Evolutionary conservation across 35 echinoderm and acorn worm genomes (phyloP).

Genomic region (Heliocidaris tuberculata): DNA sequence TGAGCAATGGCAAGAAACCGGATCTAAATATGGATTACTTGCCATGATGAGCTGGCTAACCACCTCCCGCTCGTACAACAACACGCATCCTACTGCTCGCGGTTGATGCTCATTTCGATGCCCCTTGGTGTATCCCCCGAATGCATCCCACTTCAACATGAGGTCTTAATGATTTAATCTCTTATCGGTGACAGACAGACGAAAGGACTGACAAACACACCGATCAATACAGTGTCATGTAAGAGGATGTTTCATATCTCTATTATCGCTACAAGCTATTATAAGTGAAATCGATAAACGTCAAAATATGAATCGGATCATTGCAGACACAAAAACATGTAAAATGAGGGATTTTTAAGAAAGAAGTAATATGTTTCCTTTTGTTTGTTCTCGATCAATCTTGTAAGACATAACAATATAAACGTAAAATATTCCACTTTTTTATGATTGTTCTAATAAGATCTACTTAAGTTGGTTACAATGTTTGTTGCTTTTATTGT

Average conservation of each 20-base stretch:
- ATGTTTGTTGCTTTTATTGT: too few relatives aligned
- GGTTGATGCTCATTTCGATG: not conserved
- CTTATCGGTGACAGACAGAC: slow-evolving; percentile 9
- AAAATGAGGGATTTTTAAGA: not conserved
- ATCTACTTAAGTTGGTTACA: too few relatives aligned
- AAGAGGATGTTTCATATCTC: slow-evolving; percentile 26
- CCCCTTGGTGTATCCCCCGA: not conserved
- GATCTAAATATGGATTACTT: slow-evolving; percentile 13
- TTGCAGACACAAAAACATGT: not conserved
- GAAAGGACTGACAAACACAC: not conserved
- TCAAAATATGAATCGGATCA: not conserved
- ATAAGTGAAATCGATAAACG: slow-evolving; percentile 10
- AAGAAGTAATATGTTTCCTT: too few relatives aligned
- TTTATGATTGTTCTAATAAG: too few relatives aligned
- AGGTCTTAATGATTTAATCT: slow-evolving; percentile 5
- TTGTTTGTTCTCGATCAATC: too few relatives aligned
- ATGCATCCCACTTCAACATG: not conserved
- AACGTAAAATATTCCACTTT: too few relatives aligned
- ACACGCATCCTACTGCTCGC: not conserved
- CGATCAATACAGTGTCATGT: slow-evolving; percentile 23
- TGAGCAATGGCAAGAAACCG: not conserved
- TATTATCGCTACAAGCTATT: slow-evolving; percentile 44
- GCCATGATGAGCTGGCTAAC: slow-evolving; percentile 7
- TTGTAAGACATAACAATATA: too few relatives aligned
- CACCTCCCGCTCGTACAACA: not conserved